phyloP scores from a whole-genome alignment of 2,888 invertebrate genomes.

The Steinernema hermaphroditum region DNA sequence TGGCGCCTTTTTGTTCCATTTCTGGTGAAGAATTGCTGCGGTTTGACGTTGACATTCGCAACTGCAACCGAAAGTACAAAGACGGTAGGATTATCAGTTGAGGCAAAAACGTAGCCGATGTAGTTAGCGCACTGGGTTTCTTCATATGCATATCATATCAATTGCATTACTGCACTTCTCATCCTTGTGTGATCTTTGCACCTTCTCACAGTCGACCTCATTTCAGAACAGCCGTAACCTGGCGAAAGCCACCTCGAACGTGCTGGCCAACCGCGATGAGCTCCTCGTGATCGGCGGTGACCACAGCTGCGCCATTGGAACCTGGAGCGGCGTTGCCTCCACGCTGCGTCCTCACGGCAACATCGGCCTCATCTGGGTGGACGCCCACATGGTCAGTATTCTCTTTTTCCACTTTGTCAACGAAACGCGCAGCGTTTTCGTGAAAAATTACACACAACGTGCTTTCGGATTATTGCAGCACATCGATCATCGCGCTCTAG shows the following conservation, averaged over 20 bases:
- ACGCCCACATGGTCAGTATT: slow-evolving; percentile 55
- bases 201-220: no score
- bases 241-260: slow-evolving; percentile 48
- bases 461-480: background rate
- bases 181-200: no score
- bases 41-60: background rate
- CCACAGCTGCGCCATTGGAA: slow-evolving; percentile 61
- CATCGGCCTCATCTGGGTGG: slow-evolving; percentile 60
- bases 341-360: slow-evolving; percentile 53
- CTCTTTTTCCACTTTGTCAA: slow-evolving; percentile 26
- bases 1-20: background rate
- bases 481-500: slow-evolving; percentile 16
- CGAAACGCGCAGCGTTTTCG: slow-evolving; percentile 7
- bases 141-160: no score
- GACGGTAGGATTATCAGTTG: no score
- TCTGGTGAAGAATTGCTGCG: background rate
- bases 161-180: no score
- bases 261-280: slow-evolving; percentile 47
- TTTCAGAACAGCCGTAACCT: slow-evolving; percentile 38
- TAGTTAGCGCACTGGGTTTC: no score
- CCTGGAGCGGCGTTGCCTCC: slow-evolving; percentile 58
- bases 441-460: background rate
- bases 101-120: no score
- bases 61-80: no score
- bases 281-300: slow-evolving; percentile 58